phyloP scores from a whole-genome alignment of 2,113 vertebrate species.

The Pollachius pollachius region DNA sequence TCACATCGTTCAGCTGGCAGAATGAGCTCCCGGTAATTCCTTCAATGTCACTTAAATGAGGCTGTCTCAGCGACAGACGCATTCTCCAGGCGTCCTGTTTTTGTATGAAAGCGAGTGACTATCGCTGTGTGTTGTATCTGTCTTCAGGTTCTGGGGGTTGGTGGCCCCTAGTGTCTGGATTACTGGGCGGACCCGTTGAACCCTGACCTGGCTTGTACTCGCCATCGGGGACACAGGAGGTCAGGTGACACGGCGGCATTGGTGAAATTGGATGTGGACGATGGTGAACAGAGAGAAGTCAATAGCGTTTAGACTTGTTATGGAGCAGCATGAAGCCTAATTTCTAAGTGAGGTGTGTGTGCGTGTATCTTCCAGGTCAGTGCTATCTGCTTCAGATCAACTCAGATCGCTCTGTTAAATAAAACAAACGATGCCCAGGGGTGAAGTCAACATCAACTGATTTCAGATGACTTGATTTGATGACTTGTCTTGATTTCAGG shows the following conservation, averaged over 20 bases:
- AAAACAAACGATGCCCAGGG: too few species aligned
- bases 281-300: background rate
- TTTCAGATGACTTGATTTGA: too few species aligned
- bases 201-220: conserved; percentile 71
- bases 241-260: conserved; percentile 65
- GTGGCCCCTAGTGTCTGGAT: conserved; percentile 70
- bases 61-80: too few species aligned
- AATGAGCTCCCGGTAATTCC: conserved; percentile 72
- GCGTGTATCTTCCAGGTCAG: conserved; percentile 62
- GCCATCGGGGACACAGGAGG: conserved; percentile 79
- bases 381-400: conserved; percentile 70
- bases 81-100: too few species aligned
- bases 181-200: conserved; percentile 76
- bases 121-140: background rate
- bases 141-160: conserved; percentile 64
- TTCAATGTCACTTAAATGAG: too few species aligned
- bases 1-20: conserved; percentile 71
- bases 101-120: too few species aligned
- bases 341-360: background rate
- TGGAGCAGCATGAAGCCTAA: background rate
- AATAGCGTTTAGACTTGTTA: background rate
- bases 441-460: too few species aligned
- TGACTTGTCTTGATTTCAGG: too few species aligned
- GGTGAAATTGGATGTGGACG: background rate
- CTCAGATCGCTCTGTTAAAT: conserved; percentile 68